A percentile compares a stretch with the other conserved stretches of the same genome.
phyloP scores from a whole-genome alignment of 2,797 vertebrate species.

The Agapornis canus region DNA sequence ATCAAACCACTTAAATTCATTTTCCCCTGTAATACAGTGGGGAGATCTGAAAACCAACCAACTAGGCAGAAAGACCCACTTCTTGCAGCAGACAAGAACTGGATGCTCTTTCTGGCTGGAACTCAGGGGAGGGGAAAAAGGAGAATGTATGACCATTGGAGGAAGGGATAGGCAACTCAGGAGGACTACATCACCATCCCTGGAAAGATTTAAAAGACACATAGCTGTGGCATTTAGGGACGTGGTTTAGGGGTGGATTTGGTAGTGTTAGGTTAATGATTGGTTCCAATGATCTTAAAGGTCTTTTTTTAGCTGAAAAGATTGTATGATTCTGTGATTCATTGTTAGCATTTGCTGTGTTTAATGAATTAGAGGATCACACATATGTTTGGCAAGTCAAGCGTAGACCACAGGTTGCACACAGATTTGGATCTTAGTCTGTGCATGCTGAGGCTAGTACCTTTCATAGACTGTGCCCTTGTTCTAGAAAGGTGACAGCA shows the following conservation, averaged over 20 bases:
- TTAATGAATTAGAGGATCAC: background rate
- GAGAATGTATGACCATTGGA: background rate
- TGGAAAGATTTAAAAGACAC: background rate
- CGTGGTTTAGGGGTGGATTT: background rate
- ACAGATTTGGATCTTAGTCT: background rate
- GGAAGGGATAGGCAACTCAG: background rate
- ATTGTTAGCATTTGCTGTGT: background rate
- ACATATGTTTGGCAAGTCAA: accelerated
- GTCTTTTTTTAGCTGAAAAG: background rate
- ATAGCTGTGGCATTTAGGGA: background rate
- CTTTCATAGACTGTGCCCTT: background rate
- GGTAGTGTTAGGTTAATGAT: background rate
- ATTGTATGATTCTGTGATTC: background rate
- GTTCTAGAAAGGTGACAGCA: background rate
- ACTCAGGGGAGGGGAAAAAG: accelerated
- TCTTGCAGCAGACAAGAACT: background rate
- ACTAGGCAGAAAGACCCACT: background rate
- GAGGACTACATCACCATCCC: background rate
- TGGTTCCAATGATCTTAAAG: background rate
- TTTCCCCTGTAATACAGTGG: background rate
- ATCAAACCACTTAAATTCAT: background rate
- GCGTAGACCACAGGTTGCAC: background rate
- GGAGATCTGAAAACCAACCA: background rate
- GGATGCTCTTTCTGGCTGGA: background rate
- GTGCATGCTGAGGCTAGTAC: background rate